Evolutionary conservation across 1,140 invertebrate genomes (phyloP), one percentile per base, ranked within the genome.

Genomic region (Tetramorium parvispinum): DNA sequence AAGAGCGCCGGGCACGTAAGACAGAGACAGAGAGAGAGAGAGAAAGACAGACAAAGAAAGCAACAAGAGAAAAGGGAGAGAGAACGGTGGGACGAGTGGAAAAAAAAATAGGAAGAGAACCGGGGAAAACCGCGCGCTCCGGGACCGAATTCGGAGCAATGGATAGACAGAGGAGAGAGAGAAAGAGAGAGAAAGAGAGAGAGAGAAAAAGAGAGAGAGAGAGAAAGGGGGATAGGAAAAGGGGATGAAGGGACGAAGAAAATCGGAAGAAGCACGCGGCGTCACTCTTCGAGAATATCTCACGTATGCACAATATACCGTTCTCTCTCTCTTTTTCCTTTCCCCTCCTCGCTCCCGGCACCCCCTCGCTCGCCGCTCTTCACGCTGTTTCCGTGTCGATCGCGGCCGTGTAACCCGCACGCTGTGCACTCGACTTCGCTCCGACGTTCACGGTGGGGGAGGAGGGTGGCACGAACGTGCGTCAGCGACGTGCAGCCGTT

Each of bases 241-340:
- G 61, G 51, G 59, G 32, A 63, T 16, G n/a, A 77, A 43, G 82
- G 61, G 46, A 51, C 16, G 21, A 53, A 49, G 13, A 61, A 73
- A n/a, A 77, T 16, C 73, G 82, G 82, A 66, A 73, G 78, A 63
- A 83, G 37, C 88, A 87, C 88, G 88, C 88, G 88, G 85, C 85
- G 73, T 76, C 87, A 77, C 83, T 78, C 63, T 77, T 57, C 18
- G 55, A 24, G 46, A 59, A 79, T 88, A 85, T 88, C 8, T 65
- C 87, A 37, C 82, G 75, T 88, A 89, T 68, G 18, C 88, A 79
- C 46, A 24, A 21, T 24, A 16, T 51, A 81, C 53, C 88, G 53
- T 24, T 59, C 21, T 40, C 61, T 49, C 40, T 63, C 49, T 66
- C 49, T 27, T 13, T 66, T 21, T 57, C 7, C 27, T 1, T 83